Percentiles rank a stretch among this genome's conserved stretches.
phyloP scores from a whole-genome alignment of 2,888 invertebrate species.

The Galeruca laticollis region DNA sequence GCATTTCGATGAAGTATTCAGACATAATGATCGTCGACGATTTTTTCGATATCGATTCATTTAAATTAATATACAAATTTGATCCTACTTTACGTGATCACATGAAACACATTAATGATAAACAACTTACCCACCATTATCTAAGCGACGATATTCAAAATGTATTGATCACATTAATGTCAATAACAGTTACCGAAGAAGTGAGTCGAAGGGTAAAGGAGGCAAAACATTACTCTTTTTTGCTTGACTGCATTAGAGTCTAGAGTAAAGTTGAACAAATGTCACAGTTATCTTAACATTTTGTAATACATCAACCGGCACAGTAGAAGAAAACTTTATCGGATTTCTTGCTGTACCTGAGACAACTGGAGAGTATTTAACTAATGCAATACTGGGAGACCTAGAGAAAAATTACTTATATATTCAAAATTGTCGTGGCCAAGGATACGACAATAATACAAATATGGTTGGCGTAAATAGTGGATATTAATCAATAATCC shows the following conservation, averaged over 20 bases:
- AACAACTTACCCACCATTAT: neutral
- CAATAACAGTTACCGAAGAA: conserved; percentile 38
- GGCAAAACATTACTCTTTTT: conserved; percentile 40
- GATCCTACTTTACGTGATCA: conserved; percentile 15
- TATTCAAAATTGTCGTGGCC: conserved; percentile 44
- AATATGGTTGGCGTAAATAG: conserved; percentile 38
- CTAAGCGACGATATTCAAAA: conserved; percentile 30
- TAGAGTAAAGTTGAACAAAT: conserved; percentile 41
- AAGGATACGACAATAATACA: conserved; percentile 47
- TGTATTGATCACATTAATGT: conserved; percentile 33
- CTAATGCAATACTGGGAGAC: too few relatives aligned
- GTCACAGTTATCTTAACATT: conserved; percentile 25
- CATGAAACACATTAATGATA: neutral
- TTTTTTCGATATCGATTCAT: too few relatives aligned
- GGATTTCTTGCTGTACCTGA: too few relatives aligned
- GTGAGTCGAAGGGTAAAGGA: conserved; percentile 39
- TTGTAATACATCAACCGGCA: conserved; percentile 27
- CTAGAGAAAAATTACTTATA: too few relatives aligned
- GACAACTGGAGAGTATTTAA: too few relatives aligned
- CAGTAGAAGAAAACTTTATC: conserved; percentile 38
- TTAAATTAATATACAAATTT: conserved; percentile 26
- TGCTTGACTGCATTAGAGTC: conserved; percentile 39
- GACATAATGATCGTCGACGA: too few relatives aligned
- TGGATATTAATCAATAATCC: conserved; percentile 36
- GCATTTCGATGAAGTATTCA: too few relatives aligned